These are phyloP conservation scores for Cephalopterus ornatus DNA, from an alignment of 2,113 vertebrate species.

Conservation along the genomic window DNA sequence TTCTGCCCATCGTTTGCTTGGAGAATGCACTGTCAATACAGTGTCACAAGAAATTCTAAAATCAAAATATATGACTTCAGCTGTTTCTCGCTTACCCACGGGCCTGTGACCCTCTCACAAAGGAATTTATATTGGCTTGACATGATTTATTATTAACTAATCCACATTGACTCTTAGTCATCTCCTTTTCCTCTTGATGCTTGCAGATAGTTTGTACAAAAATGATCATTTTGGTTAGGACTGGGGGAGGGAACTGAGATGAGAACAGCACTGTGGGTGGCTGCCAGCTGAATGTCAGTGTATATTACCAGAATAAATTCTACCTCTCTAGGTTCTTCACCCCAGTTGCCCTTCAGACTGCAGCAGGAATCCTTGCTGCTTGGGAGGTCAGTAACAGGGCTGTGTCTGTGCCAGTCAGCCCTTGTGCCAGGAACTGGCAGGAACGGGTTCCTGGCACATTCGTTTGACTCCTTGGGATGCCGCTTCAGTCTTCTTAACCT, in stretches of 20 bases:
- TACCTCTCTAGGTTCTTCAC: background rate
- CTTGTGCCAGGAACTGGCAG: background rate
- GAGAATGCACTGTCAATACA: background rate
- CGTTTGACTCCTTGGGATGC: background rate
- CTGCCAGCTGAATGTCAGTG: background rate
- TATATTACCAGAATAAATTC: background rate
- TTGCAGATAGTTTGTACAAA: background rate
- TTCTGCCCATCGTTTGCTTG: background rate
- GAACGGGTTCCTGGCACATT: background rate
- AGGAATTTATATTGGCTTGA: background rate
- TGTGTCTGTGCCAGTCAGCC: background rate
- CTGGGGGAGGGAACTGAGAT: background rate
- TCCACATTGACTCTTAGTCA: background rate
- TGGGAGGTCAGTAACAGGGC: background rate
- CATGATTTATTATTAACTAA: slow-evolving; percentile 37
- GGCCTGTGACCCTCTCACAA: background rate
- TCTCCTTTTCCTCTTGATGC: background rate
- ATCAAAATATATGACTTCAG: slow-evolving; percentile 14
- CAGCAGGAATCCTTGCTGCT: background rate
- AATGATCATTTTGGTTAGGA: background rate
- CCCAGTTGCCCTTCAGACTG: background rate
- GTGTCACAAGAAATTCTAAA: background rate
- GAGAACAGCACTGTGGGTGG: background rate
- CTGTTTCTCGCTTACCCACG: background rate
- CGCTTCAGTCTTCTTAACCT: background rate